Base-by-base conservation (phyloP, 2,888 invertebrate genomes). In the Reticulitermes lucifugus region DNA sequence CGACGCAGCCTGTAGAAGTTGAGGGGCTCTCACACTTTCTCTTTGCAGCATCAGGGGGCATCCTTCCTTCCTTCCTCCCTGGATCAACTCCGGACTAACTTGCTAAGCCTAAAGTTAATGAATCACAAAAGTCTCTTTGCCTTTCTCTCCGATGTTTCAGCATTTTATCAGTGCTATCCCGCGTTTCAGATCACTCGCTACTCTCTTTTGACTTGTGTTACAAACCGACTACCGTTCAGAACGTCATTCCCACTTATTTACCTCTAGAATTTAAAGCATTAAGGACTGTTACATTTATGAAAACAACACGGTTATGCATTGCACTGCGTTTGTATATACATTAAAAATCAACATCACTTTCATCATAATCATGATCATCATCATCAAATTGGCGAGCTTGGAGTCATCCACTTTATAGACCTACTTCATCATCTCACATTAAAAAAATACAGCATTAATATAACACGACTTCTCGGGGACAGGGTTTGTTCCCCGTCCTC, bases 91-190 rank as follows among this genome's bases (percentile, higher is more conserved):
- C 25, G 60, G 85, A 75, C 85, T 85, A 85, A 77, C 82, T 60
- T 79, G 65, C 75, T 84, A 84, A 84, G 81, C 84, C 81, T 71
- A 81, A 84, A 85, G 85, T 85, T 85, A 85, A 85, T 85, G 85
- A 83, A 85, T 85, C 85, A 85, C 85, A 85, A 82, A 80, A 86
- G 71, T 79, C 83, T 83, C 85, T 84, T 84, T 29, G 55, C 59
- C 65, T 59, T 60, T 55, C 86, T 55, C 83, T 41, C 73, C 18
- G 73, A 9, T 73, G 9, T 41, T 73, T 73, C 73, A 21, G 73
- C 73, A 73, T 10, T 73, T 73, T 25, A 6, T 25, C 60, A 60
- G 60, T 60, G 60, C 21, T 5, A 46, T 18, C 18, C 60, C 25
- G 65, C 25, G 12, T 65, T 60, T 60, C 22, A 21, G 60, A 60